Conservation (phyloP, 2,113 vertebrate species). For the Lepisosteus oculatus region DNA sequence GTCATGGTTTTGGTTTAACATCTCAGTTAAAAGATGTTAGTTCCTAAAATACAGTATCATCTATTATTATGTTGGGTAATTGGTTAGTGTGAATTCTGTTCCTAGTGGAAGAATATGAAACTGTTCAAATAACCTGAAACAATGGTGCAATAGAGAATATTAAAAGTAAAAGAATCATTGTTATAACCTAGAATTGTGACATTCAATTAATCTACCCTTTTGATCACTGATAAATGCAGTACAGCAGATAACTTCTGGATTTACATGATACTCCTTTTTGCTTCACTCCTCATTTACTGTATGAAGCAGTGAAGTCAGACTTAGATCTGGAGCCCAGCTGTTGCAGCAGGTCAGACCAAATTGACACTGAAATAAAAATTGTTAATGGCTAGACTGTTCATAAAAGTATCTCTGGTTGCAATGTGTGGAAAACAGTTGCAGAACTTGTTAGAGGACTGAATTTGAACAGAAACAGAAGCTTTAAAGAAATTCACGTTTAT, state of each 20-base stretch:
- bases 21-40: too few relatives aligned
- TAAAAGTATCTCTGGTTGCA: slow-evolving; percentile 1
- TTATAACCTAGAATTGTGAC: neutral
- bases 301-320: slow-evolving; percentile 3
- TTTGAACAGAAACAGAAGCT: neutral
- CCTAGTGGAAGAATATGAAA: too few relatives aligned
- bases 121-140: too few relatives aligned
- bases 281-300: slow-evolving; percentile 6
- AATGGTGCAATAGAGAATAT: too few relatives aligned
- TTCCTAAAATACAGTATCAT: too few relatives aligned
- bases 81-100: too few relatives aligned
- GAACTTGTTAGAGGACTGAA: neutral
- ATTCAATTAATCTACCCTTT: slow-evolving; percentile 6
- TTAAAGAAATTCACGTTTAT: neutral
- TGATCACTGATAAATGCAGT: neutral
- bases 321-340: slow-evolving; percentile 19
- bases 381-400: slow-evolving; percentile 6
- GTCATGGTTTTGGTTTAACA: too few relatives aligned
- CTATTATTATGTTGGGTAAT: too few relatives aligned
- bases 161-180: too few relatives aligned
- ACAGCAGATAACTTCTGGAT: neutral
- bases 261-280: neutral
- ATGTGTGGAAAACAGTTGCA: neutral
- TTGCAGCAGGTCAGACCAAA: slow-evolving; percentile 13
- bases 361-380: slow-evolving; percentile 6